Base-by-base conservation (phyloP, 2,888 invertebrate genomes). In the Paralinhomoeus sp. region DNA sequence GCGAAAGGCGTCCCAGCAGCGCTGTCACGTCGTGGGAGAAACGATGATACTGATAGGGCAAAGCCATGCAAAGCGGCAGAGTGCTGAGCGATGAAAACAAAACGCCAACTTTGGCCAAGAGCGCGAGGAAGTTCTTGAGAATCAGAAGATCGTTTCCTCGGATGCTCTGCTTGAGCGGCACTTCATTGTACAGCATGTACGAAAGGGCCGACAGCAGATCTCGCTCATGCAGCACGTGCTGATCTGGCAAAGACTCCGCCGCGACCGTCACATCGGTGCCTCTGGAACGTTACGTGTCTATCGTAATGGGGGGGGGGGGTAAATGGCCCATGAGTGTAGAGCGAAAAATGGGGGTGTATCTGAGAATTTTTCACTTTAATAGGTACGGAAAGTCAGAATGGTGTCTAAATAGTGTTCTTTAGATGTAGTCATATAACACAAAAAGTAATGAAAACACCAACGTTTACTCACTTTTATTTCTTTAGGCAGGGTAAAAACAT, bases 171-270 rank as follows among this genome's bases (percentile, higher is more conserved):
- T 72, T 67, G 48, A 76, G 70, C 2, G 78, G 72, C 23, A 93
- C 73, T 70, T 93, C 93, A 53, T 80, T 78, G 12, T 41, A 50
- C 73, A 93, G 67, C 40, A 79, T 77, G 57, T 78, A 80, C 52
- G 75, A 72, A n/a, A 93, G 63, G 0, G 82, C 78, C 55, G 77
- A 79, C 64, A 85, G 82, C 46, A 93, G 64, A 66, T 93, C 93
- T 50, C 75, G 73, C 64, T 81, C 79, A 62, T 80, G 82, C 1
- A 87, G 60, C 42, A 51, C 49, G 13, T 38, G 40, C 12, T n/a
- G 35, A 2, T 37, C 39, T 2, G 27, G 27, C 27, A 27, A 12
- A 5, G n/a, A n/a, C n/a, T n/a, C n/a, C n/a, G n/a, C n/a, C n/a
- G n/a, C n/a, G n/a, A n/a, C n/a, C n/a, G n/a, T n/a, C n/a, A n/a